Evolutionary conservation across 1,140 invertebrate genomes (phyloP).

Genomic region (Caenorhabditis elegans): DNA sequence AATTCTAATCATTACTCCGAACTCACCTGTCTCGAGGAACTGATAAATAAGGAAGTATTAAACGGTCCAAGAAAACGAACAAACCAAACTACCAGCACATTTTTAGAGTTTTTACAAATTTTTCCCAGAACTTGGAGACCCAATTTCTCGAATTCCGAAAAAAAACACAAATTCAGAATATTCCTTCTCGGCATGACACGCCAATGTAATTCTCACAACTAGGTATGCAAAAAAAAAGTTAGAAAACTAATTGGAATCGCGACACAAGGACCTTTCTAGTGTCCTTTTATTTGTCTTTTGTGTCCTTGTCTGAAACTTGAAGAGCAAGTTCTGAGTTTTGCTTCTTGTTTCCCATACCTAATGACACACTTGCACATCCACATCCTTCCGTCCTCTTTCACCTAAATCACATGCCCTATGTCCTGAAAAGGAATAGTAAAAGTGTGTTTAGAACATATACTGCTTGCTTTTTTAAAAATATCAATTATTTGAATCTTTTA

Average conservation of each 20-base stretch:
- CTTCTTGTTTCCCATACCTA: neutral
- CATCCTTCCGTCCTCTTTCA: neutral
- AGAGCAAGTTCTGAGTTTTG: conserved; percentile 2
- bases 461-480: no score
- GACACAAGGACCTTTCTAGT: neutral
- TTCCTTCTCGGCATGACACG: neutral
- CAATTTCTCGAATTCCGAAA: no score
- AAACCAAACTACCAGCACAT: no score
- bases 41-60: no score
- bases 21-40: no score
- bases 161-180: no score
- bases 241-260: conserved; percentile 6
- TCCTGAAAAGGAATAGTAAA: no score
- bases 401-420: neutral
- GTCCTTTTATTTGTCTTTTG: no score
- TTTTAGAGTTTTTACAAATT: neutral
- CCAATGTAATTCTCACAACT: neutral
- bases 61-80: no score
- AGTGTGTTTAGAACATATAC: no score
- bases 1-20: no score
- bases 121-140: neutral
- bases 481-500: no score
- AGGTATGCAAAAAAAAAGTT: neutral
- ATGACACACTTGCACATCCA: neutral
- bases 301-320: conserved; percentile 1